phyloP scores from a whole-genome alignment of 1,140 invertebrate species.

The Odontomachus brunneus region DNA sequence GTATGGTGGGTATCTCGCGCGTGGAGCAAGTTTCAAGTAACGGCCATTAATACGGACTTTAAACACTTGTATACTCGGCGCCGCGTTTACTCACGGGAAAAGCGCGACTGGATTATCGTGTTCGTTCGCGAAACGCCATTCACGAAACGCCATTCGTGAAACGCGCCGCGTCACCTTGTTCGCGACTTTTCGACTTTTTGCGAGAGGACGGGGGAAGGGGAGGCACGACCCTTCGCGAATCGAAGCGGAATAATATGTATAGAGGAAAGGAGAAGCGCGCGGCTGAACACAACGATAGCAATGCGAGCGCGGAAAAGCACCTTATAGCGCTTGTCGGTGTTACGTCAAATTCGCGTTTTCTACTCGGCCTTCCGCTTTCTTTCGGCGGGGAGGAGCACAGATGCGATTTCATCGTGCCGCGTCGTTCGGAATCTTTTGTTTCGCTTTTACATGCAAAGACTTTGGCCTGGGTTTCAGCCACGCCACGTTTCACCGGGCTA shows the following conservation, averaged over 20 bases:
- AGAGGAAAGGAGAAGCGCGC: conserved; percentile 44
- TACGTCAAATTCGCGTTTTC: conserved; percentile 33
- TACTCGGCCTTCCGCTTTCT: neutral
- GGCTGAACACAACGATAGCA: conserved; percentile 29
- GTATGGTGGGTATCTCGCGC: too few relatives aligned
- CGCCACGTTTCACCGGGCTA: neutral
- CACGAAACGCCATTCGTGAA: too few relatives aligned
- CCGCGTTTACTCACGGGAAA: too few relatives aligned
- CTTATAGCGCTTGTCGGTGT: conserved; percentile 28
- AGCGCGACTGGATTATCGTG: too few relatives aligned
- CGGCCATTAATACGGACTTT: too few relatives aligned
- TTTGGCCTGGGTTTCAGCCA: neutral
- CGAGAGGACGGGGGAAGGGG: neutral
- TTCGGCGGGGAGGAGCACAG: neutral
- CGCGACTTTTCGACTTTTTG: conserved; percentile 13
- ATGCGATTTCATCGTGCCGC: conserved; percentile 20
- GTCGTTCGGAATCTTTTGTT: conserved; percentile 5
- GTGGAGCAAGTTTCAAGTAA: too few relatives aligned
- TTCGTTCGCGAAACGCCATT: too few relatives aligned
- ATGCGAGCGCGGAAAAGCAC: conserved; percentile 22
- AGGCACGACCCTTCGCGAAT: conserved; percentile 2
- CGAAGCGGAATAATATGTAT: conserved; percentile 24
- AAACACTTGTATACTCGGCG: too few relatives aligned
- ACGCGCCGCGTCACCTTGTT: neutral
- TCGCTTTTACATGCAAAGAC: neutral